phyloP scores from a whole-genome alignment of 2,888 invertebrate species.

The Smittia sp. region DNA sequence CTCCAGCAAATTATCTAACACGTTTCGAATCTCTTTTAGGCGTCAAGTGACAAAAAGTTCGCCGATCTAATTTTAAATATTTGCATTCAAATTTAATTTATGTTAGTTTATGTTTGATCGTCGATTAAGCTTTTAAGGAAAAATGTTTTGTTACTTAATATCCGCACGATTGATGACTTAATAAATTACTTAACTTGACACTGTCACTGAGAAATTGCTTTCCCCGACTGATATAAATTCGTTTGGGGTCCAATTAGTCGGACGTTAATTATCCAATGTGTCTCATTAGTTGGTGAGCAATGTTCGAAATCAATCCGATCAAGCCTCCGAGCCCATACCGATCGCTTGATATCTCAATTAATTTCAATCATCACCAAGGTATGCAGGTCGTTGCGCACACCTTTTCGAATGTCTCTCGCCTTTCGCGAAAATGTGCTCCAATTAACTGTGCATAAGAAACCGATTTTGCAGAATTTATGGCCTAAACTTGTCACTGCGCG shows the following conservation, averaged over 20 bases:
- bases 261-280: no score
- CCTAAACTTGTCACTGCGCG: background rate
- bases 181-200: no score
- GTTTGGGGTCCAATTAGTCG: no score
- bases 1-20: background rate
- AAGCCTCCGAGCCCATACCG: no score
- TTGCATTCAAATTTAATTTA: no score
- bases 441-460: constrained; percentile 1
- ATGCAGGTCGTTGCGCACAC: constrained; percentile 4
- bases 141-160: no score
- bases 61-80: background rate
- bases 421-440: background rate
- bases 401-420: background rate
- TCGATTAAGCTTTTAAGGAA: no score
- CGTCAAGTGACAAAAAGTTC: background rate
- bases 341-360: background rate
- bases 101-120: no score
- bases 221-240: no score
- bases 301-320: background rate
- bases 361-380: background rate
- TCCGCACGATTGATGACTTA: no score
- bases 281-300: background rate
- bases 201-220: no score
- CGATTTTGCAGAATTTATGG: background rate
- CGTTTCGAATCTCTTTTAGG: background rate